Percentiles rank a stretch among this genome's conserved stretches.
These are phyloP conservation scores for Buphagus erythrorhynchus DNA, from an alignment of 2,797 vertebrate genomes.

Conservation along the genomic window DNA sequence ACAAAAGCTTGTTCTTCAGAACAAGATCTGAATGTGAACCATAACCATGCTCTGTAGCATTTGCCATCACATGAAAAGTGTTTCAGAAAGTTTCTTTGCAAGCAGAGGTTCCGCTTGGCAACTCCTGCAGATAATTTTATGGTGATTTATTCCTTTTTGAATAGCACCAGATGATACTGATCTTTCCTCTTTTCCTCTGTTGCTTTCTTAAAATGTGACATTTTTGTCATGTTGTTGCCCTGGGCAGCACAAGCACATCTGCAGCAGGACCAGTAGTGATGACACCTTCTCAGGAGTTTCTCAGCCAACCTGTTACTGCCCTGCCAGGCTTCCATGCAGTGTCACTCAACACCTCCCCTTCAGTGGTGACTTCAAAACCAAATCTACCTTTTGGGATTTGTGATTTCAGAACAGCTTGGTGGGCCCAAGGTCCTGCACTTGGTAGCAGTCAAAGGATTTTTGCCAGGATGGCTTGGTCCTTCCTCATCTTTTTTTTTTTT, in stretches of 20 bases:
- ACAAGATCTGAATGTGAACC: neutral
- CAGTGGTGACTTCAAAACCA: fast-evolving
- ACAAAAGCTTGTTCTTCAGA: neutral
- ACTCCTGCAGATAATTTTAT: slow-evolving; percentile 23
- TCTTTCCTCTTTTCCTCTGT: neutral
- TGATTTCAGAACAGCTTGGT: neutral
- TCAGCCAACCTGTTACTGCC: neutral
- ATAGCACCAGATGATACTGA: slow-evolving; percentile 3
- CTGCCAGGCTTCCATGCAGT: neutral
- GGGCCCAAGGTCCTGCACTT: neutral
- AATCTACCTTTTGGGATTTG: neutral
- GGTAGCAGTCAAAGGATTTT: neutral
- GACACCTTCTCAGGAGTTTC: neutral
- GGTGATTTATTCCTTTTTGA: slow-evolving; percentile 57
- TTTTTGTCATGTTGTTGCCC: slow-evolving; percentile 11
- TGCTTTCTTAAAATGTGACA: neutral
- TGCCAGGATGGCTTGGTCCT: neutral
- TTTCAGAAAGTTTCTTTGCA: neutral
- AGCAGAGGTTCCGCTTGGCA: neutral
- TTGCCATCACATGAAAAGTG: neutral
- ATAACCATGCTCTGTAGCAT: neutral
- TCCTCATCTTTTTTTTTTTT: neutral
- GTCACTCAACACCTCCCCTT: neutral
- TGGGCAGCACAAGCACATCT: neutral
- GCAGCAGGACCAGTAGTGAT: neutral